Evolutionary conservation across 2,113 vertebrate genomes (phyloP), one percentile per base, ranked within the genome.

Genomic region (Nicator chloris): DNA sequence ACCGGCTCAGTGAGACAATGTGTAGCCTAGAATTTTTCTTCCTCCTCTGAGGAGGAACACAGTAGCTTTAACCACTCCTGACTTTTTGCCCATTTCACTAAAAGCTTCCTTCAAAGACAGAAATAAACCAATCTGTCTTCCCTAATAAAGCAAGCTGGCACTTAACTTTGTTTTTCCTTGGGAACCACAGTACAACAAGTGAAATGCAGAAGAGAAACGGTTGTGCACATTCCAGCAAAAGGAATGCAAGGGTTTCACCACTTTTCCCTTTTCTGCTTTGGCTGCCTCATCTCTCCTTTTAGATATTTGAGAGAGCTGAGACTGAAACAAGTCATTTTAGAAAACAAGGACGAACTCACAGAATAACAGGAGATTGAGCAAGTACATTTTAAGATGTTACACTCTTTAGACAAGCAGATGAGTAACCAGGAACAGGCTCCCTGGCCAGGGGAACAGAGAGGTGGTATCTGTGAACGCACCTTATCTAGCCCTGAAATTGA

Each of bases 61-160:
- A 79, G 42, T 21, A 68, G 76, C 73, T 94, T 79, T 94, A 85
- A 86, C 84, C 61, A 13, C 57, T 84, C 54, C 66, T 84, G 86
- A 94, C 85, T 90, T 95, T 86, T 88, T 86, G 88, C 93, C 93
- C 85, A 88, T 78, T 96, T 96, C 73, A 90, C 82, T 93, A 83
- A 93, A 94, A 91, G 82, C 76, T 94, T 94, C 79, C 71, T 92
- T 93, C 79, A 95, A 91, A 68, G 82, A 92, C 92, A 95, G 72
- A 97, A 97, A 93, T 93, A 95, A 97, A 95, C 82, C 79, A 81
- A 70, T 92, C 95, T 92, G 85, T 86, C 87, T 90, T 94, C 86
- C 69, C 92, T 91, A 96, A 96, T 95, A 96, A 92, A 97, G 92
- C 75, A 90, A 92, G 82, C 75, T 90, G 90, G 95, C 94, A 95